Evolutionary conservation across 92 coral and sea anemone genomes (phyloP).

Genomic region (Phenganax marumi): DNA sequence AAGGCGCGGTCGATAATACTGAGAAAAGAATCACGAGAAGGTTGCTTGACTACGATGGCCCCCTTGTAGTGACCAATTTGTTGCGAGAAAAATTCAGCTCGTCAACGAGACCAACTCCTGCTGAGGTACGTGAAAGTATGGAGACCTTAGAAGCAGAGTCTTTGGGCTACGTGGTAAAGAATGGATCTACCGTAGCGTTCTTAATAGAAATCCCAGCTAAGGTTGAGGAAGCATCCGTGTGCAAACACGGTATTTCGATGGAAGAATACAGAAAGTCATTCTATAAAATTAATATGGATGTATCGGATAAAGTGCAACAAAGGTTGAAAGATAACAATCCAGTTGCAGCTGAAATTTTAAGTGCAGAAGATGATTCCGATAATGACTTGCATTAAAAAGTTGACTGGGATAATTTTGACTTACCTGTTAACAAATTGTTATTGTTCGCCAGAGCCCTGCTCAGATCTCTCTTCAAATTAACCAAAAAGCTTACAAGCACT

Average conservation of each 20-base stretch:
- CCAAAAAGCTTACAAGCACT: too few relatives aligned
- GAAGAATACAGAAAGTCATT: not conserved
- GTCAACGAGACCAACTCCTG: too few relatives aligned
- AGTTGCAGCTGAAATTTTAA: constrained; percentile 6
- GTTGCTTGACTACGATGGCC: constrained; percentile 15
- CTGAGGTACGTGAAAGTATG: constrained; percentile 23
- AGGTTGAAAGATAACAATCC: not conserved
- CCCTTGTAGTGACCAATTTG: constrained; percentile 11
- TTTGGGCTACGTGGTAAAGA: constrained; percentile 8
- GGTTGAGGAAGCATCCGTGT: not conserved
- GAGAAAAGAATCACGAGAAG: not conserved
- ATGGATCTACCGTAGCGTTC: constrained; percentile 11
- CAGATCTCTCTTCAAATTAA: too few relatives aligned
- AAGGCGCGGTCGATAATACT: not conserved
- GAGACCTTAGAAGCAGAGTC: not conserved
- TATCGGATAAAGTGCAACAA: not conserved
- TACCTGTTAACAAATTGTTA: too few relatives aligned
- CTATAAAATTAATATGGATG: not conserved
- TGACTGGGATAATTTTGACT: too few relatives aligned
- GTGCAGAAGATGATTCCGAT: constrained; percentile 13
- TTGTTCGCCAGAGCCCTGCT: too few relatives aligned
- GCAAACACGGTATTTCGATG: too few relatives aligned
- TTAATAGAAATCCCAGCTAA: not conserved
- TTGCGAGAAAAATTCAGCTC: constrained; percentile 30
- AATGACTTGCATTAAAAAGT: too few relatives aligned